Conservation (phyloP, 1,140 invertebrate genomes). For the Ylistrum balloti region DNA sequence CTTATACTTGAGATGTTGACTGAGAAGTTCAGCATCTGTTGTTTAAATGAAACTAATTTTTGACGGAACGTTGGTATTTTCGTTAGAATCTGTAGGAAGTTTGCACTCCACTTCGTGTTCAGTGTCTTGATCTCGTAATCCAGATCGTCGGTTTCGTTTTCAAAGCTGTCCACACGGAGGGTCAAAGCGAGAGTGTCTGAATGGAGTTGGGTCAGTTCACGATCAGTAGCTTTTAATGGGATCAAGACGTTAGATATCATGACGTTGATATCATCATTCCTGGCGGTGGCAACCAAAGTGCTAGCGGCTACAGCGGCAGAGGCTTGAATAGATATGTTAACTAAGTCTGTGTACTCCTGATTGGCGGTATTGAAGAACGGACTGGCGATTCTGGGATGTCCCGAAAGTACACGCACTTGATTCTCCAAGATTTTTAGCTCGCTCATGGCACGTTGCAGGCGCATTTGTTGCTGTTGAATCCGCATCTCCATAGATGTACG, state of each 20-base stretch:
- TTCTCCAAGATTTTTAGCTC: slow-evolving; percentile 29
- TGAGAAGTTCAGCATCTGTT: not conserved
- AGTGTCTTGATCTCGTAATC: slow-evolving; percentile 9
- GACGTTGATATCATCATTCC: not conserved
- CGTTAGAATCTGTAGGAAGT: not conserved
- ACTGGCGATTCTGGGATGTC: not conserved
- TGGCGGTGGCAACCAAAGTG: not conserved
- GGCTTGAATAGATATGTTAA: not conserved
- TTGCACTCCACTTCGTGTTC: not conserved
- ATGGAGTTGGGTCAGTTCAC: not conserved
- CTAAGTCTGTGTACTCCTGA: not conserved
- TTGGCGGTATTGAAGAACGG: not conserved
- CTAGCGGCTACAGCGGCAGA: slow-evolving; percentile 10
- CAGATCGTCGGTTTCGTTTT: not conserved
- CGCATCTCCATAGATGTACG: slow-evolving; percentile 7
- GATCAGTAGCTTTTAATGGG: not conserved
- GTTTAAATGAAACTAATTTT: not conserved
- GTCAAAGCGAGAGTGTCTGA: not conserved
- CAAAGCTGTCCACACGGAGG: not conserved
- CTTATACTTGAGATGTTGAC: not conserved
- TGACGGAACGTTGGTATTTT: not conserved
- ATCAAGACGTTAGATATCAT: not conserved
- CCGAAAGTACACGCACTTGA: not conserved
- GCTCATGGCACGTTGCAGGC: not conserved
- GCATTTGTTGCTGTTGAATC: slow-evolving; percentile 41